Percentiles rank a stretch among this genome's conserved stretches.
These are phyloP conservation scores for Paramormyrops kingsleyae DNA, from an alignment of 2,113 vertebrate species.

Conservation along the genomic window DNA sequence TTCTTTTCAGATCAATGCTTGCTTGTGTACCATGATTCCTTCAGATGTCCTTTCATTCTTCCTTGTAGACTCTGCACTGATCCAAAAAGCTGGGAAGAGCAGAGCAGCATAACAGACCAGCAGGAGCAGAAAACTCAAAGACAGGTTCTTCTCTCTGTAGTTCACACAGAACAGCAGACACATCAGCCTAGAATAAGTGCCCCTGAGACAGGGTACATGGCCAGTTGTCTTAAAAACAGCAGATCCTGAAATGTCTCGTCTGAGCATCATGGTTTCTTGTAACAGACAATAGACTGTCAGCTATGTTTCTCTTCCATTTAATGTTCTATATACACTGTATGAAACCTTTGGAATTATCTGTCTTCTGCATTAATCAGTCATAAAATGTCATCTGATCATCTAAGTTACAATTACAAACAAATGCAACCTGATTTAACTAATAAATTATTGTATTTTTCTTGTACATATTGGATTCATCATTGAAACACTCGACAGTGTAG, in stretches of 20 bases:
- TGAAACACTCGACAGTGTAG: background rate
- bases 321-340: background rate
- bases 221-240: background rate
- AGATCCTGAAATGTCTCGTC: background rate
- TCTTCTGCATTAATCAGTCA: background rate
- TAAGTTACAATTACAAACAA: background rate
- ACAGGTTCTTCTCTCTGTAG: constrained; percentile 49
- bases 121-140: constrained; percentile 51
- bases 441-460: background rate
- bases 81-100: constrained; percentile 58
- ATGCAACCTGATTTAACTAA: background rate
- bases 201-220: background rate
- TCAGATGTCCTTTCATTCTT: constrained; percentile 21
- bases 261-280: background rate
- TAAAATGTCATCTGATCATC: background rate
- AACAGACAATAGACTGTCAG: background rate
- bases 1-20: background rate
- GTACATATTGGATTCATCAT: background rate
- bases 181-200: background rate
- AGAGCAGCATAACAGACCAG: constrained; percentile 55
- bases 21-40: background rate
- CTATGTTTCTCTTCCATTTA: background rate
- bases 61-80: constrained; percentile 35
- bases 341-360: background rate
- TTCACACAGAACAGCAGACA: background rate